Conservation (phyloP, 2,888 invertebrate genomes). For the Bugulina stolonifera region DNA sequence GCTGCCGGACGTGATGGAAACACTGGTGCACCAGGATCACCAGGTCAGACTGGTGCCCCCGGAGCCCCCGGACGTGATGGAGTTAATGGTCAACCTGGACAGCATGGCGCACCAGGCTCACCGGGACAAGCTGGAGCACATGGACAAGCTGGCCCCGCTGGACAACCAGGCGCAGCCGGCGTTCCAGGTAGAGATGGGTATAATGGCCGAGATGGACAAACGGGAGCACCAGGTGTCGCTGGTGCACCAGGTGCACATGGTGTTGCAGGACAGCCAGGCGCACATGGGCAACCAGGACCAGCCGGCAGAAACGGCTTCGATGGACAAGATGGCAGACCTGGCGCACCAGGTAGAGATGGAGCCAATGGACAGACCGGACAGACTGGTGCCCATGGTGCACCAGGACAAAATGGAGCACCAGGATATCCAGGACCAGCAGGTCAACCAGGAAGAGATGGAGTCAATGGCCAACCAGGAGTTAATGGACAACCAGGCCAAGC, state of each 20-base stretch:
- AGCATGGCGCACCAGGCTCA: conserved; percentile 4
- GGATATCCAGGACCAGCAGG: background rate
- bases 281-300: background rate
- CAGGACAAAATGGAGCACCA: conserved; percentile 1
- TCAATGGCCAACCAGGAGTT: background rate
- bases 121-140: conserved; percentile 19
- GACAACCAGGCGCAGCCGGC: conserved; percentile 1
- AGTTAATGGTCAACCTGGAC: background rate
- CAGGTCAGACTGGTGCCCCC: background rate
- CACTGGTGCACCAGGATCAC: conserved; percentile 5
- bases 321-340: background rate
- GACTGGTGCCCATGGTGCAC: background rate
- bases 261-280: conserved; percentile 15
- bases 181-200: conserved; percentile 21
- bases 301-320: background rate
- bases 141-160: conserved; percentile 26
- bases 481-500: background rate
- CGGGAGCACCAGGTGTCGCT: conserved; percentile 22
- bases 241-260: conserved; percentile 26
- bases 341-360: conserved; percentile 21
- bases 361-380: background rate
- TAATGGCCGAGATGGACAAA: conserved; percentile 13
- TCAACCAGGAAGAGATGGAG: background rate
- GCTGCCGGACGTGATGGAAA: background rate
- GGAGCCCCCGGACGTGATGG: conserved; percentile 8